Evolutionary conservation across 2,113 vertebrate genomes (phyloP), one percentile per base, ranked within the genome.

Genomic region (Oreocharis arfaki): DNA sequence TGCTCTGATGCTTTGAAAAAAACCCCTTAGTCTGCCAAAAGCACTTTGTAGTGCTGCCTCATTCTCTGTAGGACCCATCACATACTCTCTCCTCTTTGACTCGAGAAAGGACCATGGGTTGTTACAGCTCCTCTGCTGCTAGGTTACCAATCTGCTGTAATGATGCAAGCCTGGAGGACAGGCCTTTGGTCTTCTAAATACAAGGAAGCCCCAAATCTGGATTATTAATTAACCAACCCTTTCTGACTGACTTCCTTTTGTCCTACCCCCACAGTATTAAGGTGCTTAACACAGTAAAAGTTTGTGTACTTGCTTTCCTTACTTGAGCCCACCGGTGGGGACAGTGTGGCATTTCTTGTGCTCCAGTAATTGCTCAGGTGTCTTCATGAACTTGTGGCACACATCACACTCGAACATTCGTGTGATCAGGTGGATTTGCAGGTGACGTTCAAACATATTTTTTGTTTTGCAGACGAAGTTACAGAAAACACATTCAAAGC

Each of bases 311-410:
- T 99, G 99, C 99, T 99, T 99, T 99, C 99, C 99, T 99, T 99
- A 99, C 99, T 99, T 99, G 99, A 99, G 99, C 98, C 99, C 99
- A 99, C 99, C 99, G 91, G 99, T 99, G 97, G 99, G 99, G 98
- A 99, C 98, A 97, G 99, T 98, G 98, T 99, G 99, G 98, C 99
- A 99, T 98, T 99, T 99, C 98, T 99, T 99, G 98, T 99, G 99
- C 98, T 99, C 99, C 99, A 99, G 97, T 96, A 99, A 99, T 97
- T 99, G 99, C 95, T 99, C 99, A 13, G 99, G 99, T 74, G 99
- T 99, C 98, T 99, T 99, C 98, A 99, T 99, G 98, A 99, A 99
- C 98, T 99, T 99, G 98, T 99, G 99, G 98, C 99, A 99, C 97
- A 99, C 98, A 44, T 99, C 99, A 79, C 99, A 99, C 98, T 99